Evolutionary conservation across 2,797 vertebrate species (phyloP), one percentile per base, ranked within the genome.

Genomic region (Odontamblyopus rebecca): DNA sequence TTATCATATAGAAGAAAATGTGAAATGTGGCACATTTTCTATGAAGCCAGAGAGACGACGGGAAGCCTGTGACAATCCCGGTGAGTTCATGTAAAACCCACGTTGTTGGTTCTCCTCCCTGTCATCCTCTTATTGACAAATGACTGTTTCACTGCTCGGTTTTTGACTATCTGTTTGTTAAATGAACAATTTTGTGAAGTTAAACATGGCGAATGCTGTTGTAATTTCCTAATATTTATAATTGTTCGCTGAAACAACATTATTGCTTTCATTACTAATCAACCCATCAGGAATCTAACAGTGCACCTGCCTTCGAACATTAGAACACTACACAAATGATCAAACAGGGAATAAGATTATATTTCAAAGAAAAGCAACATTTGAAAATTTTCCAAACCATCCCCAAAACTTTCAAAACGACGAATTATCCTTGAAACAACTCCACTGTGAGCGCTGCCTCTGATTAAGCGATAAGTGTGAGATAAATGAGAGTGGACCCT

Each of bases 381-480:
- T 18, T 32, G 59, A 30, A 19, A 3, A 61, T 30, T 76, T 60
- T 62, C 61, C 18, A 62, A 62, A 38, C 19, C 61, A 38, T n/a
- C 61, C 75, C 76, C 80, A 81, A 85, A 85, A 73, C 85, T 67
- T 74, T 18, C 77, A 81, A 83, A 76, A 86, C 86, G 93, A 74
- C 93, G 89, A 93, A 93, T 95, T 93, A 93, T 90, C 91, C 89
- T 91, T 92, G 91, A 95, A 94, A 94, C 93, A 95, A 96, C 95
- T 93, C 85, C 75, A 86, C 90, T 93, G 83, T 87, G 91, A 92
- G 92, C 80, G 86, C 92, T 82, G 89, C 88, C 88, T 95, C 94
- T 88, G 92, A 97, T 96, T 94, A 92, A 90, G 90, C 91, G 95
- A 96, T 96, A 95, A 94, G 95, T 93, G 93, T 78, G 89, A 95